Base-by-base conservation (phyloP, 37 sponge, comb jelly and placozoan genomes). In the Petrosia ficiformis region DNA sequence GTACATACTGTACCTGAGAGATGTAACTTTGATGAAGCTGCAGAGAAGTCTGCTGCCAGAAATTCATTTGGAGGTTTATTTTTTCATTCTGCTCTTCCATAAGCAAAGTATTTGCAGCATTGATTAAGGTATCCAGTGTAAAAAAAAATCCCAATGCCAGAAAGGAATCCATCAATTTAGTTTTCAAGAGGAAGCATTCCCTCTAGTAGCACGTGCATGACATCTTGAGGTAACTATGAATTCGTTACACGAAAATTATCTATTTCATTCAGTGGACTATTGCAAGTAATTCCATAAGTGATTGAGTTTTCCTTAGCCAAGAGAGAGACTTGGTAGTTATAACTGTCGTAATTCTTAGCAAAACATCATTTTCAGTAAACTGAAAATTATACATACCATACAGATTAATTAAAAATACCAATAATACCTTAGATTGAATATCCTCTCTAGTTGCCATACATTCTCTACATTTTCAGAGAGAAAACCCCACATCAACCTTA, bases 121-220 rank as follows among this genome's bases (percentile, higher is more conserved):
- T n/a, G 39, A 76, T 83, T 54, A 83, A 44, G 39, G 2, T 1
- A 21, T 83, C 61, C 25, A 83, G 16, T 11, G 67, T 68, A 74
- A 82, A 82, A 38, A 26, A 61, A 6, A 67, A 11, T 30, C 70
- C 32, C 3, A 56, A 41, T 3, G 57, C 28, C 58, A 68, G 71
- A 10, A 31, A 2, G n/a, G 4, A 35, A 26, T 77, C n/a, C 59
- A 84, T 57, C 1, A 75, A 52, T 32, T 58, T 70, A 1, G 77
- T n/a, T n/a, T n/a, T n/a, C n/a, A n/a, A n/a, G n/a, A n/a, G n/a
- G n/a, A n/a, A n/a, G n/a, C 2, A 71, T 74, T 30, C 78, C 85
- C 68, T 84, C 85, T 2, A 84, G 39, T 26, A 84, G 67, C 0
- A 84, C 25, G 36, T 84, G 85, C 85, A 77, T 77, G 24, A 84